Evolutionary conservation across 37 sponge, comb jelly and placozoan genomes (phyloP).

Genomic region (Lycopodina hypogea): DNA sequence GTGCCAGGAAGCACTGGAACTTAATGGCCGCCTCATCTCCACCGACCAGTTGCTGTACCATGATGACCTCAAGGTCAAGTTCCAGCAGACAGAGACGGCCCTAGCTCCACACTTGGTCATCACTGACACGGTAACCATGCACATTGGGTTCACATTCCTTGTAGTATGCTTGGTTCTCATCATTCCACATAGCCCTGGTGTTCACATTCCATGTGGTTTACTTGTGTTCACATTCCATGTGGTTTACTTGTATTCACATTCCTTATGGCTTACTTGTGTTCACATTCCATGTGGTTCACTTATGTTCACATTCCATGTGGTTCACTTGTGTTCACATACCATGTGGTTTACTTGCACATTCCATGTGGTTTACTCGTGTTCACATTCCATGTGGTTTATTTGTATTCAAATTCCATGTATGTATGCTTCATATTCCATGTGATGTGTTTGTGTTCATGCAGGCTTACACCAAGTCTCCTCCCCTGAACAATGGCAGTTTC

Average conservation of each 20-base stretch:
- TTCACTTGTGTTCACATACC: too few species aligned
- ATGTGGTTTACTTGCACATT: too few species aligned
- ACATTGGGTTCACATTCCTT: not conserved
- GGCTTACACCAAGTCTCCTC: constrained; percentile 5
- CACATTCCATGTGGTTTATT: too few species aligned
- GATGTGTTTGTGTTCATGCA: constrained; percentile 1
- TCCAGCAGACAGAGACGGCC: constrained; percentile 37
- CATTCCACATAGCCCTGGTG: too few species aligned
- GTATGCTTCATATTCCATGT: not conserved
- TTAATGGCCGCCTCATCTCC: constrained; percentile 64
- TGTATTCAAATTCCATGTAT: too few species aligned
- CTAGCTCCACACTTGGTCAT: constrained; percentile 37
- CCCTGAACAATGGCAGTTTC: not conserved
- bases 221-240: not conserved
- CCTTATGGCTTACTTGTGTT: too few species aligned
- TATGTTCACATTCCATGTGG: too few species aligned
- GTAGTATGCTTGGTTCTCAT: not conserved
- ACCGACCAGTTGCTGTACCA: constrained; percentile 66
- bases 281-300: too few species aligned
- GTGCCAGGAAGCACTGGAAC: constrained; percentile 82
- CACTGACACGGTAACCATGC: not conserved
- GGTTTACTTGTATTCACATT: not conserved
- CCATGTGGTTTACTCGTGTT: too few species aligned
- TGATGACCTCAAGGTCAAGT: constrained; percentile 58
- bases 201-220: not conserved